A percentile compares a stretch with the other conserved stretches of the same genome.
Conservation (phyloP, 1,140 invertebrate species). For the Galleria mellonella region DNA sequence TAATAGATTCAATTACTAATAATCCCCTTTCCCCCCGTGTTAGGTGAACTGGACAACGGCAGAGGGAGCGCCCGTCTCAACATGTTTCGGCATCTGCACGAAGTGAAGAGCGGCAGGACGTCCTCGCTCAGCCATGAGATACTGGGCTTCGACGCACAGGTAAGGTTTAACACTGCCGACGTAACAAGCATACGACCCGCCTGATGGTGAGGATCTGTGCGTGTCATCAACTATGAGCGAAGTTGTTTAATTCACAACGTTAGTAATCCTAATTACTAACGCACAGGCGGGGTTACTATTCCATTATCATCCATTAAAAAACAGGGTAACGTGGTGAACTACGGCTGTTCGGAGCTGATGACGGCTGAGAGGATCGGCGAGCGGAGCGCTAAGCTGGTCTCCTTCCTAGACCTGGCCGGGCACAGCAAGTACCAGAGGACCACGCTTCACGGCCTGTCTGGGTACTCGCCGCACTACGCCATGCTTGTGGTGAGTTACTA, state of each 20-base stretch:
- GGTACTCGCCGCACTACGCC: conserved; percentile 95
- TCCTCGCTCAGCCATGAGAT: conserved; percentile 98
- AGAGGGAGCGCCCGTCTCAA: conserved; percentile 94
- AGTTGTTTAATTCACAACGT: too few relatives aligned
- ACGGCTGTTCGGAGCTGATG: conserved; percentile 92
- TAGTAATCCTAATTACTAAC: too few relatives aligned
- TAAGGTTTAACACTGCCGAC: too few relatives aligned
- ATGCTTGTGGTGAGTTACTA: conserved; percentile 86
- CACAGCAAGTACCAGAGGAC: conserved; percentile 97
- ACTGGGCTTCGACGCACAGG: conserved; percentile 91
- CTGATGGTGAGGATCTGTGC: too few relatives aligned
- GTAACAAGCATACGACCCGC: neutral
- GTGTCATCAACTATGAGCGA: too few relatives aligned
- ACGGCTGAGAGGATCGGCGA: conserved; percentile 97
- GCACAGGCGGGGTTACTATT: too few relatives aligned
- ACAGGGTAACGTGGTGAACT: conserved; percentile 83
- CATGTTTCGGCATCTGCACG: conserved; percentile 96
- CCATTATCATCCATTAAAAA: neutral
- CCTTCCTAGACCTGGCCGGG: conserved; percentile 97
- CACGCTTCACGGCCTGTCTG: conserved; percentile 94
- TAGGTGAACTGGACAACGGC: conserved; percentile 94
- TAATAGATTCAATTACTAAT: too few relatives aligned
- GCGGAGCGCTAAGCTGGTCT: conserved; percentile 91
- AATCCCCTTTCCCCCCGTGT: too few relatives aligned
- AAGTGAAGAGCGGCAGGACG: conserved; percentile 96